Percentiles rank a stretch among this genome's conserved stretches.
Evolutionary conservation across 1,140 invertebrate genomes (phyloP).

Genomic region (Anastatus disparis): DNA sequence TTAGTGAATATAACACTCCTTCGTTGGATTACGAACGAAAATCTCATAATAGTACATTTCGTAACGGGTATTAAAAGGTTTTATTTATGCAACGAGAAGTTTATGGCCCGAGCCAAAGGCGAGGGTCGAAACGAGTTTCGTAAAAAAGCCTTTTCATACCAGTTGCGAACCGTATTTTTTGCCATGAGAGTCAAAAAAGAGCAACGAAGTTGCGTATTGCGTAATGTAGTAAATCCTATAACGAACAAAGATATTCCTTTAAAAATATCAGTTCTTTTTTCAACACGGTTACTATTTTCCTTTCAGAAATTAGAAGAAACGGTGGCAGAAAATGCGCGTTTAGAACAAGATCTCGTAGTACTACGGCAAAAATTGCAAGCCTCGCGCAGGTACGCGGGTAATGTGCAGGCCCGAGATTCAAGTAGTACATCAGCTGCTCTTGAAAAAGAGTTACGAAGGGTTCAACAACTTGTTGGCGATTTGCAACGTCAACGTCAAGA

Average conservation of each 20-base stretch:
- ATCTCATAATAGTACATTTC: too few species aligned
- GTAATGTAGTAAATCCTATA: background rate
- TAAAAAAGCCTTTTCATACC: too few species aligned
- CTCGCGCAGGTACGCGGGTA: slow-evolving; percentile 63
- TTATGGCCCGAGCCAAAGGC: too few species aligned
- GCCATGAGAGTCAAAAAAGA: too few species aligned
- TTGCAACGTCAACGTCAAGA: slow-evolving; percentile 85
- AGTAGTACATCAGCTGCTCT: slow-evolving; percentile 73
- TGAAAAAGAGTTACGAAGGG: slow-evolving; percentile 82
- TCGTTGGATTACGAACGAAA: background rate
- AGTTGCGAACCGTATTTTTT: too few species aligned
- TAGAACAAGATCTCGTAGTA: slow-evolving; percentile 88
- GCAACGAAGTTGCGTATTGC: background rate
- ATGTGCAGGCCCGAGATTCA: slow-evolving; percentile 55
- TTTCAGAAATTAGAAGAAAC: slow-evolving; percentile 88
- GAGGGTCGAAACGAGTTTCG: too few species aligned
- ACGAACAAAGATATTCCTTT: too few species aligned
- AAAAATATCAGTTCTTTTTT: too few species aligned
- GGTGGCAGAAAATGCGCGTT: slow-evolving; percentile 85
- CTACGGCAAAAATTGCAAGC: slow-evolving; percentile 85
- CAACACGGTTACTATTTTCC: background rate
- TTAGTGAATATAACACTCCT: background rate
- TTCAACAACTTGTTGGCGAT: slow-evolving; percentile 86
- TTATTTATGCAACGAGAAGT: too few species aligned
- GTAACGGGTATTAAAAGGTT: too few species aligned